Evolutionary conservation across 2,113 vertebrate species (phyloP), one percentile per base, ranked within the genome.

Genomic region (Pelmatolapia mariae): DNA sequence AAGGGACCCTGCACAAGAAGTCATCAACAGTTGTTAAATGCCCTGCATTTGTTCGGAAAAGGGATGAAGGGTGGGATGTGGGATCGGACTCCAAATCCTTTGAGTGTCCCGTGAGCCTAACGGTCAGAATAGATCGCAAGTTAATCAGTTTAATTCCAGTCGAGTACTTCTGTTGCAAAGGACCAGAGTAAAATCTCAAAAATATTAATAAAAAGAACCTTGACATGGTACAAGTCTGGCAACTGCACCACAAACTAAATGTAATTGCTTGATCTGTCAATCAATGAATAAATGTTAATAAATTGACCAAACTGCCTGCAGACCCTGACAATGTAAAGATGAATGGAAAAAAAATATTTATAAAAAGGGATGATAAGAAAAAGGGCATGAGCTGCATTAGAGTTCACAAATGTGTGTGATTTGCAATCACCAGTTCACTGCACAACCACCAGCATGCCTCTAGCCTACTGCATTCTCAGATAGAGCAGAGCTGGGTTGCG

Each of bases 381-480:
- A 78, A 73, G 33, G 16, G 63, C 38, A 80, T 26, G 40, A 82
- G 54, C 22, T 89, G 50, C 43, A 83, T 87, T 88, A n/a, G 73
- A 71, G 47, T 45, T 78, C 57, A 86, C 59, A 84, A 33, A 38
- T 81, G 71, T 52, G 61, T 76, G 50, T 56, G 78, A 89, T 86
- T 81, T 83, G 33, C 26, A 43, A 26, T 31, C 22, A 33, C 12
- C 84, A 92, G 85, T 79, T 61, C 76, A 81, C 38, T 83, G 84
- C 61, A 22, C 61, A 88, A 81, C 73, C 47, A 89, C 52, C 63
- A 90, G 86, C 86, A 87, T 45, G 81, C 81, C 57, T 81, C 15
- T 3, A 50, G 52, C 80, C 81, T 88, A n/a, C 79, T 85, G 59
- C 24, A 86, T 84, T 80, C 54, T 88, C 82, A 52, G 68, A 81